Evolutionary conservation across 30 jellyfish, hydroid and myxozoan species (phyloP), one percentile per base, ranked within the genome.

Genomic region (Aurelia sp.): DNA sequence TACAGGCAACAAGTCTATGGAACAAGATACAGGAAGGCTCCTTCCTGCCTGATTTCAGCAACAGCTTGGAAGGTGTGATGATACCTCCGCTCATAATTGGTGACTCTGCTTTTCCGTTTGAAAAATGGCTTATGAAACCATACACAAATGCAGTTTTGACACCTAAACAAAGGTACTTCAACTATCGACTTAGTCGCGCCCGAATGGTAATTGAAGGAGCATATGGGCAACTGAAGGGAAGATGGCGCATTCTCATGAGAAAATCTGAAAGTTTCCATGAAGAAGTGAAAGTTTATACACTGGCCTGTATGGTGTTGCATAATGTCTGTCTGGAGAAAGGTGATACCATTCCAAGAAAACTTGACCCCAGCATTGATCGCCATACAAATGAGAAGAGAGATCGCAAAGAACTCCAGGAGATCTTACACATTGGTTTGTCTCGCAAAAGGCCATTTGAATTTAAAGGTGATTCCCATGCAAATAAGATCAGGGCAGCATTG

Each of bases 1-100:
- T 66, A 69, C 92, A 87, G 68, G 78, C 96, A 66, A 87, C 92
- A 20, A 74, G 76, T 53, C 88, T 87, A 22, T 86, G 96, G 96
- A 30, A 78, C 21, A 67, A 40, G 10, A 10, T 77, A 21, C 23
- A 58, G 22, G 82, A 57, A 23, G 92, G 96, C 8, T 22, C 31
- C 20, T 53, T 84, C 53, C 79, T 84, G 17, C 93, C 93, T 4
- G 44, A 52, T 60, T 57, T 84, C 53, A 51, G 51, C 61, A 11
- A 31, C 40, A 55, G 62, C 11, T 11, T 52, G 22, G n/a, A 84
- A 15, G 71, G 61, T 20, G 58, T 52, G 19, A 7, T 21, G 37
- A 23, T 76, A 18, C 91, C 91, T 23, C 96, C 91, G 53, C 82
- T 76, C 10, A 67, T 86, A 13, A 35, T 86, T 22, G 91, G 86